A percentile compares a stretch with the other conserved stretches of the same genome.
Evolutionary conservation across 1,140 invertebrate species (phyloP).

Genomic region (Eueides isabella): DNA sequence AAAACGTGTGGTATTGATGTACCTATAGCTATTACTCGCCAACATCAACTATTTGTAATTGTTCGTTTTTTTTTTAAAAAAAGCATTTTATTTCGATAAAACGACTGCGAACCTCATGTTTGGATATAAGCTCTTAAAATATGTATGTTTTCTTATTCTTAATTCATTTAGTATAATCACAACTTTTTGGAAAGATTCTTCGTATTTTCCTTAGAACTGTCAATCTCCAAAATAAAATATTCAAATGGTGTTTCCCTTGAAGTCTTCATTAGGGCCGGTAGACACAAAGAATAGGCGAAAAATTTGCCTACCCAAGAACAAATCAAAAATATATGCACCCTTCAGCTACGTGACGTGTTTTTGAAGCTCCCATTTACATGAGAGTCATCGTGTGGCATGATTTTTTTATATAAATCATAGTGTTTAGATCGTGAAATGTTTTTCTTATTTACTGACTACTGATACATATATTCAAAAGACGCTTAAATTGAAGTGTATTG

Average conservation of each 20-base stretch:
- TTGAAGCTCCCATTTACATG: conserved; percentile 69
- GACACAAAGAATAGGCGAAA: conserved; percentile 55
- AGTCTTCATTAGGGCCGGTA: conserved; percentile 42
- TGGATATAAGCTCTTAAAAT: no score
- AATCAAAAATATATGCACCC: conserved; percentile 82
- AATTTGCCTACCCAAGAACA: conserved; percentile 74
- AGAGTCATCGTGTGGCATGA: conserved; percentile 67
- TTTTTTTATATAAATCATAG: conserved; percentile 80
- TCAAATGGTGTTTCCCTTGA: conserved; percentile 26
- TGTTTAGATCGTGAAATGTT: conserved; percentile 72
- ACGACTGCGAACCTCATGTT: no score
- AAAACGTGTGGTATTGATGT: conserved; percentile 11
- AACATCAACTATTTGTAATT: neutral
- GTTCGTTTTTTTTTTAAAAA: neutral
- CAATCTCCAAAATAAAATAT: conserved; percentile 25
- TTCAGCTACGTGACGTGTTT: conserved; percentile 73
- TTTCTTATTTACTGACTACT: conserved; percentile 37
- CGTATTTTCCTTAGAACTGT: neutral
- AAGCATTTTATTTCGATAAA: no score
- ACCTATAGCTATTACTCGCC: neutral
- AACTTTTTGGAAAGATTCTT: neutral
- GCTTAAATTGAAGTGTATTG: neutral
- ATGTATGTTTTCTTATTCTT: no score
- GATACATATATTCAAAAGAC: neutral
- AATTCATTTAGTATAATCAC: no score